Evolutionary conservation across 2,888 invertebrate genomes (phyloP).

Genomic region (Urechis unicinctus): DNA sequence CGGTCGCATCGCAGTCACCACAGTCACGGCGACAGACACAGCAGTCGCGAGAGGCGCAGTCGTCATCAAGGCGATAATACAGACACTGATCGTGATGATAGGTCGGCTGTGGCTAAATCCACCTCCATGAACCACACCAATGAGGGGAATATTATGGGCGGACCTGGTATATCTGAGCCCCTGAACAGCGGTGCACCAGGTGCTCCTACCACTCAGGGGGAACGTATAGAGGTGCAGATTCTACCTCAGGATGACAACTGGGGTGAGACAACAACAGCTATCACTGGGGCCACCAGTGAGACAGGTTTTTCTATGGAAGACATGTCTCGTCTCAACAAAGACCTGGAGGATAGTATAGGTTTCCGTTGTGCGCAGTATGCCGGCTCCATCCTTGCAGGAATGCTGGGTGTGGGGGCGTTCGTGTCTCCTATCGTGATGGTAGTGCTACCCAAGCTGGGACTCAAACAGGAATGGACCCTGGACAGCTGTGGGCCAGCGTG

Average conservation of each 20-base stretch:
- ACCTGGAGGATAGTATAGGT: constrained; percentile 35
- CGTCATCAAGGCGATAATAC: constrained; percentile 22
- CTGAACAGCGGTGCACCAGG: background rate
- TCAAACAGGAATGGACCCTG: constrained; percentile 55
- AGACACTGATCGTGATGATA: constrained; percentile 30
- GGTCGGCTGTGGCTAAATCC: constrained; percentile 12
- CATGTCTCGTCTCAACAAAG: constrained; percentile 47
- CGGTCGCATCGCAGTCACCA: constrained; percentile 2
- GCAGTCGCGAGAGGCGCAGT: constrained; percentile 29
- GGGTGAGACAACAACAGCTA: constrained; percentile 95
- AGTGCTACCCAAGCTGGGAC: constrained; percentile 73
- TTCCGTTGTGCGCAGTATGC: constrained; percentile 59
- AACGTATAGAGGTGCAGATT: constrained; percentile 78
- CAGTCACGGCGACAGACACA: constrained; percentile 1
- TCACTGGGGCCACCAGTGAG: constrained; percentile 93
- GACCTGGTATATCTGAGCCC: background rate
- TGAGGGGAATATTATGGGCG: background rate
- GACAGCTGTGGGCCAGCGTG: constrained; percentile 31
- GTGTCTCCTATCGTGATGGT: constrained; percentile 93
- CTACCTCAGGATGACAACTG: constrained; percentile 95
- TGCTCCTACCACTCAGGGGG: no score
- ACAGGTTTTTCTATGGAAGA: constrained; percentile 91
- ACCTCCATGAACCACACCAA: constrained; percentile 1
- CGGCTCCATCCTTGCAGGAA: constrained; percentile 71
- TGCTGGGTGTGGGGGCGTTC: constrained; percentile 76